Base-by-base conservation (phyloP, 2,113 vertebrate species). In the Istiophorus platypterus region DNA sequence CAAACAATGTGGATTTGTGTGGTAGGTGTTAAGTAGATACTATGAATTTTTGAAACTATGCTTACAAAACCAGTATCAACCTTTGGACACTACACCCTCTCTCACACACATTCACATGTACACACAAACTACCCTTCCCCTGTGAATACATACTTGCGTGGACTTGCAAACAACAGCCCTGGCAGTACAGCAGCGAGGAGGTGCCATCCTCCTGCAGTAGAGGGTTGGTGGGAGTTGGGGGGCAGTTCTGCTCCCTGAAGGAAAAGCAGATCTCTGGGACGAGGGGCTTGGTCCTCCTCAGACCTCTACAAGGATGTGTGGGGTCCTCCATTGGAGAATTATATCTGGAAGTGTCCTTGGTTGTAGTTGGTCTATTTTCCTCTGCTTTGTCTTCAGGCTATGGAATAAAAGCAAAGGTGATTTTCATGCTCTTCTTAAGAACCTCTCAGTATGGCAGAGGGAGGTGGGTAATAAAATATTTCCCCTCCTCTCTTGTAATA, bases 211-310 rank as follows among this genome's bases (percentile, higher is more conserved):
- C 97, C 93, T 97, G 96, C 63, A 98, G 92, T 54, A 97, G 96
- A 58, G 96, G 95, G 90, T 95, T 98, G 54, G 97, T 95, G 37
- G 97, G 96, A 88, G 95, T 98, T 41, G 97, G 95, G 34, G 97
- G 96, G 76, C 93, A 96, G 85, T 96, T 96, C 84, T 97, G 96
- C 89, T 99, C 97, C 31, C 97, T 96, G 92, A 96, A 97, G 69
- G 96, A 96, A 88, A 99, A 99, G 94, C 97, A 99, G 91, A 99
- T 97, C 93, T 99, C 98, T 63, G 98, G 98, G 90, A 99, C 95
- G 84, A 99, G 95, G 78, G 98, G 98, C 84, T 95, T 98, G 78
- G 80, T 92, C 49, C 91, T 93, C 73, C 81, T 93, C 24, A 82
- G 63, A 39, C 75, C 82, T 49, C n/a, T 6, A 29, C 49, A 65